Percentiles rank a stretch among this genome's conserved stretches.
Evolutionary conservation across 2,113 vertebrate species (phyloP).

Genomic region (Gorsachius goisagi): DNA sequence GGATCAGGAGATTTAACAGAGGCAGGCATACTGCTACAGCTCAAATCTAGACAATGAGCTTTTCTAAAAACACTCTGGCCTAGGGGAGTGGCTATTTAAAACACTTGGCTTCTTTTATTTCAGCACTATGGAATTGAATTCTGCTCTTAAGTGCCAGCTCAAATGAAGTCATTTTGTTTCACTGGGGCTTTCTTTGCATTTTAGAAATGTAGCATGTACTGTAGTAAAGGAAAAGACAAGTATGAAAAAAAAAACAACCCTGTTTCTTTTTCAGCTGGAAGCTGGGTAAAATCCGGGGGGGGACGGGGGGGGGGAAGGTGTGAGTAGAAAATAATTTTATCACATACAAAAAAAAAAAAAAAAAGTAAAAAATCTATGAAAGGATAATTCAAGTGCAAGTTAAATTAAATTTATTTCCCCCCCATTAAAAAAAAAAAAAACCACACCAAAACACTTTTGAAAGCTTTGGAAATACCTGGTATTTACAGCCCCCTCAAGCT

Average conservation of each 20-base stretch:
- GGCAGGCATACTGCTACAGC: conserved; percentile 71
- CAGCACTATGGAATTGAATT: conserved; percentile 82
- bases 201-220: conserved; percentile 43
- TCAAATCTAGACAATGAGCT: conserved; percentile 81
- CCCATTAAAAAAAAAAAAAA: not conserved
- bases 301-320: too few relatives aligned
- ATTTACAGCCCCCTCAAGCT: conserved; percentile 11
- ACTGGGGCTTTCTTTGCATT: conserved; percentile 68
- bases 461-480: not conserved
- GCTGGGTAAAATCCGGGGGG: not conserved
- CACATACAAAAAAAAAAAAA: not conserved
- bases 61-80: conserved; percentile 81
- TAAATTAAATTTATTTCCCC: not conserved
- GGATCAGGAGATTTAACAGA: conserved; percentile 74
- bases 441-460: not conserved
- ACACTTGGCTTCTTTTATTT: conserved; percentile 89
- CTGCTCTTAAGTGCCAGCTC: conserved; percentile 77
- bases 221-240: conserved; percentile 31
- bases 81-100: conserved; percentile 84
- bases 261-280: conserved; percentile 30
- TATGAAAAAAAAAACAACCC: not conserved
- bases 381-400: not conserved
- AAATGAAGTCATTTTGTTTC: conserved; percentile 83
- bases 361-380: not conserved
- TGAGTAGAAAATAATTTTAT: conserved; percentile 2